Evolutionary conservation across 2,888 invertebrate genomes (phyloP), one percentile per base, ranked within the genome.

Genomic region (Teleogryllus oceanicus): DNA sequence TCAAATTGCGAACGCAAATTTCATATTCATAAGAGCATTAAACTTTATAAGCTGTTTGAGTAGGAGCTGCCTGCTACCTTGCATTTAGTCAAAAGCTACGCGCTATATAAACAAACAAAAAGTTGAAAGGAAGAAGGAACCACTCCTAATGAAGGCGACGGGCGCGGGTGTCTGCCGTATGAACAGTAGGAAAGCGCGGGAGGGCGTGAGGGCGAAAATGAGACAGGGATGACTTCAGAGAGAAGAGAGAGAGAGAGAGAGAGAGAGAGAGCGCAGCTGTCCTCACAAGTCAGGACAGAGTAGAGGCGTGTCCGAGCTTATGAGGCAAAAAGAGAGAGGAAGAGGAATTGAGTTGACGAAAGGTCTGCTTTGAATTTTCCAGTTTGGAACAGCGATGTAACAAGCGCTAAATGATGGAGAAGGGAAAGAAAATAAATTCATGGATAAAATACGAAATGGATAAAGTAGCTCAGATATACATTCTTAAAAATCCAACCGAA

Each of bases 11-110:
- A 62, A 62, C 62, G 62, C 78, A 77, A 78, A 80, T 80, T 82
- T 77, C 80, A 78, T 82, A 81, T 82, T 82, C 82, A 82, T 82
- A 82, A 82, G 80, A 81, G 82, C 80, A 81, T 82, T 82, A 82
- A 80, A 82, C 77, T 82, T 80, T 49, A 77, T 80, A 82, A 79
- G 80, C 80, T 77, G 50, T 78, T 62, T 62, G 16, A 62, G n/a
- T 13, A 62, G 62, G 62, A 62, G 62, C 62, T 49, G 76, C 49
- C 76, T 21, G 37, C 75, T 18, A 18, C 78, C 50, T 62, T 74
- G 78, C 78, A 78, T 62, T 78, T 51, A 78, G 78, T 62, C 74
- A 62, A 62, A 50, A 74, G 78, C 78, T 78, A 62, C 37, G 62
- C n/a, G 62, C 62, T 18, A 62, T 13, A 62, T 62, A 62, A 76